Evolutionary conservation across 2,113 vertebrate species (phyloP).

Genomic region (Calidris pygmaea): DNA sequence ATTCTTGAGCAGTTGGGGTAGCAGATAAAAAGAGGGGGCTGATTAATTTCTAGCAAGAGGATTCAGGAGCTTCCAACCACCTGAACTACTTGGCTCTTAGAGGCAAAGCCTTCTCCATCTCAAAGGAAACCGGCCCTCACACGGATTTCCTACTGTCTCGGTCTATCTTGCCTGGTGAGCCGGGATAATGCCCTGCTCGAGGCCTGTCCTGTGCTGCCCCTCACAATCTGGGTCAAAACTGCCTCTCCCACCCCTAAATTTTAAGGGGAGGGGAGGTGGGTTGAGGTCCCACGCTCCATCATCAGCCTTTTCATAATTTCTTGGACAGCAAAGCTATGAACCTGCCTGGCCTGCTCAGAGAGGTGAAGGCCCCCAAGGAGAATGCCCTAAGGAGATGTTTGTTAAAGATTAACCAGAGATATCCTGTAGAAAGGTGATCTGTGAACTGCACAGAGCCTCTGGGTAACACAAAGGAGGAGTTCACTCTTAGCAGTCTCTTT

Average conservation of each 20-base stretch:
- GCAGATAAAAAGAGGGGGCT: neutral
- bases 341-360: neutral
- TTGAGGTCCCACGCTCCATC: neutral
- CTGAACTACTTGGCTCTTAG: neutral
- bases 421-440: neutral
- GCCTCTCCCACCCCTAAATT: neutral
- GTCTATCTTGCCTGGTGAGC: no score
- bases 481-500: neutral
- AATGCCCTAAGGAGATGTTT: neutral
- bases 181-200: rapidly evolving
- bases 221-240: neutral
- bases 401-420: neutral
- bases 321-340: neutral
- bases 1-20: neutral
- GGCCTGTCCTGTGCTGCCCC: neutral
- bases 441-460: neutral
- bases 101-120: neutral
- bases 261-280: neutral
- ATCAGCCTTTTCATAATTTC: neutral
- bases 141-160: neutral
- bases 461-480: neutral
- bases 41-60: neutral
- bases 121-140: neutral
- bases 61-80: neutral
- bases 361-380: neutral